Percentiles rank a stretch among this genome's conserved stretches.
phyloP scores from a whole-genome alignment of 2,888 invertebrate species.

The Drosophila multiciliata region DNA sequence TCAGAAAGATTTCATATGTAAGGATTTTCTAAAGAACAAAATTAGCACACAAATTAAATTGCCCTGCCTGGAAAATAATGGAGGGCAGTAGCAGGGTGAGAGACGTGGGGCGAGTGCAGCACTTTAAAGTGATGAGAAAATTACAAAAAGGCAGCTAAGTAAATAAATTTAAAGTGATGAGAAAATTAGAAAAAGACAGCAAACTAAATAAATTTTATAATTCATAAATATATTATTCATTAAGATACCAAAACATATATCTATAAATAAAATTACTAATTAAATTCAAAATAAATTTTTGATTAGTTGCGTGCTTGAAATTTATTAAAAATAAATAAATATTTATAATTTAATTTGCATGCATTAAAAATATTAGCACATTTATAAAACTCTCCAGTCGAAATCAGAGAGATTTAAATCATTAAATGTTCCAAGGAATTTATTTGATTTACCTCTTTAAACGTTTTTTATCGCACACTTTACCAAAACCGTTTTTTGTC shows the following conservation, averaged over 20 bases:
- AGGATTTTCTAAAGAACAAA: slow-evolving; percentile 36
- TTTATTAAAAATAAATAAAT: not conserved
- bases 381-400: not conserved
- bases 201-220: not conserved
- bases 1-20: slow-evolving; percentile 22
- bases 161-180: too few relatives aligned
- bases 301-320: not conserved
- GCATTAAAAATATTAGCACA: too few relatives aligned
- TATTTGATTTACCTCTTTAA: not conserved
- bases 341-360: not conserved
- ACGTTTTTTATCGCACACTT: not conserved
- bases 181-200: too few relatives aligned
- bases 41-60: slow-evolving; percentile 59
- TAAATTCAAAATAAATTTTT: not conserved
- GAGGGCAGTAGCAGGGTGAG: not conserved
- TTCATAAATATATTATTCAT: not conserved
- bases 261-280: not conserved
- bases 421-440: not conserved
- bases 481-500: not conserved
- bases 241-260: not conserved
- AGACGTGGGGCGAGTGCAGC: not conserved
- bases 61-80: slow-evolving; percentile 18
- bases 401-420: not conserved
- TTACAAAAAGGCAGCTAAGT: not conserved
- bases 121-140: slow-evolving; percentile 19